Base-by-base conservation (phyloP, 35 echinoderm and acorn worm species). In the Apostichopus californicus region DNA sequence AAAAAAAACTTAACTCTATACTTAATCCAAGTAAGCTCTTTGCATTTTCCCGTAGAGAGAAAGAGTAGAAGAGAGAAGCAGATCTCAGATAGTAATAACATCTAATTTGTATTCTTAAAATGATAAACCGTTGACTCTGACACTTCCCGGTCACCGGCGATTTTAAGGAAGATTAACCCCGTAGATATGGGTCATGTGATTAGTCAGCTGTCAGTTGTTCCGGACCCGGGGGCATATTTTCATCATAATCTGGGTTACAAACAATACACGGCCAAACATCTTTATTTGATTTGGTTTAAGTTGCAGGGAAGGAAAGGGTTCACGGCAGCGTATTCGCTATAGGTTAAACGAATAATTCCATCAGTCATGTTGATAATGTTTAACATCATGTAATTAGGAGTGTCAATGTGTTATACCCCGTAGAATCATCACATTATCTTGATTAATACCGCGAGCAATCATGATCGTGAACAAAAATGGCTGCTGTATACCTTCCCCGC, bases 181-280 rank as follows among this genome's bases (percentile, higher is more conserved):
- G 81, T 18, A 85, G 81, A 85, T 58, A 85, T 85, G 81, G 81
- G 81, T 85, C 81, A 85, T 59, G 81, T 85, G 81, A 85, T 85
- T 85, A 85, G 81, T 85, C 81, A 85, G 54, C 81, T 85, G 81
- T 59, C 57, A 85, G 55, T 58, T 58, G 55, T 58, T 58, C 55
- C 55, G 18, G 57, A 56, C 55, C 81, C 55, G 54, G 17, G 81
- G 81, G 57, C 55, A 85, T 58, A 18, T 85, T 60, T n/a, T 75
- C 15, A 75, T n/a, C 71, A 75, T n/a, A 75, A 75, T 75, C 71
- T 75, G 71, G 71, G 71, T 75, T 75, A 75, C 11, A 13, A 75
- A 75, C 71, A 75, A 75, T 75, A 75, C 71, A 6, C 71, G 6
- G 17, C 11, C 71, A 75, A 75, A 22, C 71, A 20, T 18, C 11